Percentiles rank a stretch among this genome's conserved stretches.
These are phyloP conservation scores for Anabas testudineus DNA, from an alignment of 2,797 vertebrate species.

Conservation along the genomic window DNA sequence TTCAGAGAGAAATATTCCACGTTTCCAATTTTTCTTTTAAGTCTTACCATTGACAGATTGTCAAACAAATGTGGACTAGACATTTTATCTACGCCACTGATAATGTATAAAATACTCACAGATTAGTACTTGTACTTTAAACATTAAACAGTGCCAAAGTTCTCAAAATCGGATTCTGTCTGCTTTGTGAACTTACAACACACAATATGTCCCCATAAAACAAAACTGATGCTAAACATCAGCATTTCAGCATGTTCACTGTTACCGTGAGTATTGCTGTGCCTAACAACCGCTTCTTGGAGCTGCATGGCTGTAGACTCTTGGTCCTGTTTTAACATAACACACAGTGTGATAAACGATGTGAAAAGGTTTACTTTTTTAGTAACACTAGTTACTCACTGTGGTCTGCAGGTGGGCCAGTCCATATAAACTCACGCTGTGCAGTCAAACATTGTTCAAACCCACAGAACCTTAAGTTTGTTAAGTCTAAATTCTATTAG, in stretches of 20 bases:
- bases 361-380: not conserved
- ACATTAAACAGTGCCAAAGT: no score
- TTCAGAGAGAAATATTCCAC: no score
- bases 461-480: not conserved
- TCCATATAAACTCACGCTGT: not conserved
- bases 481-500: not conserved
- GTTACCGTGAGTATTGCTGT: not conserved
- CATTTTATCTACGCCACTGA: no score
- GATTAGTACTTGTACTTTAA: no score
- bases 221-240: not conserved
- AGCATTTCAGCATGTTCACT: not conserved
- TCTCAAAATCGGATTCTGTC: no score
- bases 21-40: no score
- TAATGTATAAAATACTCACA: no score
- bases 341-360: not conserved
- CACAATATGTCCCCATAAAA: no score
- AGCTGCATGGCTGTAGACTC: not conserved
- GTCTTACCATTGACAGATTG: no score
- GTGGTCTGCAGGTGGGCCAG: not conserved
- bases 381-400: not conserved
- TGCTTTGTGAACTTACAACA: no score
- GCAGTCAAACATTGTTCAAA: slow-evolving; percentile 4
- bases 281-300: not conserved
- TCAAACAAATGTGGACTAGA: no score
- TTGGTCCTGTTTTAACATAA: not conserved